phyloP scores from a whole-genome alignment of 2,888 invertebrate species.

The Drosophila lutescens region DNA sequence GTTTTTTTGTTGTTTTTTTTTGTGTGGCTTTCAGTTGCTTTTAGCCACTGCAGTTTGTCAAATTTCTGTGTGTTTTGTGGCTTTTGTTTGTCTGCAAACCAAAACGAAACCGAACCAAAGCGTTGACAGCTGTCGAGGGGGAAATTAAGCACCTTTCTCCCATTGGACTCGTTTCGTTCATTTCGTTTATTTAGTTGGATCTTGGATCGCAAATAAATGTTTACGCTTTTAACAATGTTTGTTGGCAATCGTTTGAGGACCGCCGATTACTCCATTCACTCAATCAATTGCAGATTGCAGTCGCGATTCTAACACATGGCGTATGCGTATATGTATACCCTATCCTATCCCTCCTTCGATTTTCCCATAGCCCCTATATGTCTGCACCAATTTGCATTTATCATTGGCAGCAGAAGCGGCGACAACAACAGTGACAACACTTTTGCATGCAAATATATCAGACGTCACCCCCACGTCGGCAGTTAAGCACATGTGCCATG shows the following conservation, averaged over 20 bases:
- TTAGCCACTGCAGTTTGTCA: conserved; percentile 20
- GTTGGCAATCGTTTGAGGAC: conserved; percentile 39
- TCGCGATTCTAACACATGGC: conserved; percentile 23
- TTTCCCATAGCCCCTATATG: conserved; percentile 14
- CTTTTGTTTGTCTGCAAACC: conserved; percentile 13
- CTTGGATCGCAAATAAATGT: conserved; percentile 18
- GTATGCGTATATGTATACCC: conserved; percentile 21
- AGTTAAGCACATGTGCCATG: conserved; percentile 52
- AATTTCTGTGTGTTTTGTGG: conserved; percentile 14
- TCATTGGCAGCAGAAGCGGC: conserved; percentile 48
- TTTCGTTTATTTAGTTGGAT: background rate
- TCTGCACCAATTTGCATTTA: conserved; percentile 54
- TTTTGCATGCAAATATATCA: conserved; percentile 65
- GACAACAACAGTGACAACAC: conserved; percentile 37
- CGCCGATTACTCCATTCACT: conserved; percentile 12
- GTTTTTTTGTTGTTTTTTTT: background rate
- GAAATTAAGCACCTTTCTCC: conserved; percentile 21
- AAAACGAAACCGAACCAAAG: background rate
- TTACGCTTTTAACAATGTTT: conserved; percentile 30
- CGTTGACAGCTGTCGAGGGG: conserved; percentile 26
- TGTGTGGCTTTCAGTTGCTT: background rate
- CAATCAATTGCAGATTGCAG: conserved; percentile 41
- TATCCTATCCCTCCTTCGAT: background rate
- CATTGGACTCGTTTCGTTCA: conserved; percentile 6
- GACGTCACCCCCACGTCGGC: conserved; percentile 40